A percentile compares a stretch with the other conserved stretches of the same genome.
Conservation (phyloP, 2,888 invertebrate species). For the Volucella inanis region DNA sequence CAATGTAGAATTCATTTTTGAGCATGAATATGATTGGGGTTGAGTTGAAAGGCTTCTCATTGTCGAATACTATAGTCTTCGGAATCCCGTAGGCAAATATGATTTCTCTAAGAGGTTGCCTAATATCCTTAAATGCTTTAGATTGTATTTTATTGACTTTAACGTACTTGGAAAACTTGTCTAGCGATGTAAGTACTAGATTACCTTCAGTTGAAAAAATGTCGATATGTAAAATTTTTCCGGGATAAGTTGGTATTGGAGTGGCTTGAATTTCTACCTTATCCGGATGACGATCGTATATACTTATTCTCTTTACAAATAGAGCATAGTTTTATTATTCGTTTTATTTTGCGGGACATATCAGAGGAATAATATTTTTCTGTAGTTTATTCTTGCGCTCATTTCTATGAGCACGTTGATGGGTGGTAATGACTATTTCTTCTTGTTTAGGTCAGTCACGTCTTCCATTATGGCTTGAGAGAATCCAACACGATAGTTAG, state of each 20-base stretch:
- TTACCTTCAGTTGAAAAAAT: constrained; percentile 13
- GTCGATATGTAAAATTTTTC: constrained; percentile 1
- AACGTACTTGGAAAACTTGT: constrained; percentile 10
- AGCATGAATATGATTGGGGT: too few relatives aligned
- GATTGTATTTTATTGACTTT: background rate
- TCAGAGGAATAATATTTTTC: background rate
- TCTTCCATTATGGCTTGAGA: background rate
- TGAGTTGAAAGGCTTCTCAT: too few relatives aligned
- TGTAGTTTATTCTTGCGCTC: constrained; percentile 22
- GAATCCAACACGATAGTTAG: background rate
- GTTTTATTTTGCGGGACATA: background rate
- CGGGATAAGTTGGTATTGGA: background rate
- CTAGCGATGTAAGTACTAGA: constrained; percentile 3
- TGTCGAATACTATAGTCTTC: too few relatives aligned
- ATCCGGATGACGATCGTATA: too few relatives aligned
- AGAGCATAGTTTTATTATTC: background rate
- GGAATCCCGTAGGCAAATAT: constrained; percentile 15
- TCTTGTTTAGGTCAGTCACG: background rate
- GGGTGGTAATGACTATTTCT: background rate
- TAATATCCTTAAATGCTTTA: constrained; percentile 10
- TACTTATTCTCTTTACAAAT: too few relatives aligned
- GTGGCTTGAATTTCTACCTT: background rate
- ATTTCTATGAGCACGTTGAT: constrained; percentile 22
- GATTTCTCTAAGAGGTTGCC: constrained; percentile 10
- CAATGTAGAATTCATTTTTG: too few relatives aligned